Conservation (phyloP, 2,113 vertebrate species). For the Aspidoscelis tigris region DNA sequence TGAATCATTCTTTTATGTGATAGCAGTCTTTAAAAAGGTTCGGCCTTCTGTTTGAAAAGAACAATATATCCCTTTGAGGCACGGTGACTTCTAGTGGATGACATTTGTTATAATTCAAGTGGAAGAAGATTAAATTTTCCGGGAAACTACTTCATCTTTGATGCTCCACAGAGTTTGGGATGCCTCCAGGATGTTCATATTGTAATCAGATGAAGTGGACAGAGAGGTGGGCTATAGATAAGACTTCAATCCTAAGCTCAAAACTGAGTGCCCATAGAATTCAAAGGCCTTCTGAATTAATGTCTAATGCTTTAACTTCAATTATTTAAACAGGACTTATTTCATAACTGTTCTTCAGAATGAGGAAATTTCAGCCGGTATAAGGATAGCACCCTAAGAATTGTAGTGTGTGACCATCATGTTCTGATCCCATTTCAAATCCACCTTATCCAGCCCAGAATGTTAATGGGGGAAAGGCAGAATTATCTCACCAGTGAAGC, state of each 20-base stretch:
- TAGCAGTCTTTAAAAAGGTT: neutral
- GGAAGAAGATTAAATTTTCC: constrained; percentile 1
- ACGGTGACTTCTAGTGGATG: constrained; percentile 26
- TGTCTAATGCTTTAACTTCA: neutral
- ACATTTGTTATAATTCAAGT: neutral
- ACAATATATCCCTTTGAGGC: neutral
- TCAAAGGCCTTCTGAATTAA: neutral
- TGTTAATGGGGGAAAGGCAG: too few species aligned
- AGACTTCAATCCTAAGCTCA: neutral
- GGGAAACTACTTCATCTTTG: constrained; percentile 18
- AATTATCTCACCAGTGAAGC: too few species aligned
- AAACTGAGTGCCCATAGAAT: too few species aligned
- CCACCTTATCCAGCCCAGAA: too few species aligned
- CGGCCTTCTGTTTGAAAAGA: neutral
- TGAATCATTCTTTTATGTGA: neutral
- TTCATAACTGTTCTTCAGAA: too few species aligned
- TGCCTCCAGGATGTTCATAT: constrained; percentile 21
- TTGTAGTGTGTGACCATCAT: too few species aligned
- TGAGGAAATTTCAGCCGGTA: too few species aligned
- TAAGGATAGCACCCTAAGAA: too few species aligned
- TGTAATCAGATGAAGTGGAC: neutral
- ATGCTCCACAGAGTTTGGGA: neutral
- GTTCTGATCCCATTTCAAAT: too few species aligned
- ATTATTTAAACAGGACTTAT: too few species aligned
- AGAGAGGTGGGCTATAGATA: too few species aligned